Conservation (phyloP, 2,797 vertebrate species). For the Megaceryle alcyon region DNA sequence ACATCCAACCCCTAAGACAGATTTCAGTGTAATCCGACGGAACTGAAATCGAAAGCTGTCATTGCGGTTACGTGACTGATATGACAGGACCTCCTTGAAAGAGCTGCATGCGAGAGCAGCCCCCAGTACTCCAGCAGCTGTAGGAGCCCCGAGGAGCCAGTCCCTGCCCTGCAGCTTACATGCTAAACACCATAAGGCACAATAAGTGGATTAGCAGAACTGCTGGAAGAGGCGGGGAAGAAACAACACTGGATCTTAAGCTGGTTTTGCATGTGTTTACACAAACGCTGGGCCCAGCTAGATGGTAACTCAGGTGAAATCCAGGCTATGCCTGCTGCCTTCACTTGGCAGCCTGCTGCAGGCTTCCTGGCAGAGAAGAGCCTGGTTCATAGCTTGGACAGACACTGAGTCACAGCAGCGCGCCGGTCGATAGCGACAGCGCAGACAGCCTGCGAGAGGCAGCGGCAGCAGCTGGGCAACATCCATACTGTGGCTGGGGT, state of each 20-base stretch:
- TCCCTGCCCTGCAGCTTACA: not conserved
- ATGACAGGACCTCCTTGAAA: not conserved
- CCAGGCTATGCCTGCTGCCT: not conserved
- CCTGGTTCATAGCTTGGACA: not conserved
- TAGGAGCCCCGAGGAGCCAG: fast-evolving
- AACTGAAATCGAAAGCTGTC: not conserved
- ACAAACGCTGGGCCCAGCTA: not conserved
- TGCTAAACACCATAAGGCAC: not conserved
- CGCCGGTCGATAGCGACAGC: not conserved
- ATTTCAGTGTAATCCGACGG: not conserved
- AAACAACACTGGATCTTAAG: not conserved
- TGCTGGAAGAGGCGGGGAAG: not conserved
- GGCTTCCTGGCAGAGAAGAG: not conserved
- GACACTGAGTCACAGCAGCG: not conserved
- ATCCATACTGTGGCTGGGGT: fast-evolving
- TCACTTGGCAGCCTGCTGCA: not conserved
- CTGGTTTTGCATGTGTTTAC: not conserved
- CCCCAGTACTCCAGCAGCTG: not conserved
- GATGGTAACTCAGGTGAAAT: not conserved
- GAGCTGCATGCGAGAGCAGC: not conserved
- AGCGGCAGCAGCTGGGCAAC: fast-evolving
- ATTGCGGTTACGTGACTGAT: fast-evolving
- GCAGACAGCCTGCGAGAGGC: not conserved
- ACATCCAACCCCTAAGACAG: not conserved
- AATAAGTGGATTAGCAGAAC: constrained; percentile 20